These are phyloP conservation scores for Electrona antarctica DNA, from an alignment of 2,113 vertebrate genomes.

Conservation along the genomic window DNA sequence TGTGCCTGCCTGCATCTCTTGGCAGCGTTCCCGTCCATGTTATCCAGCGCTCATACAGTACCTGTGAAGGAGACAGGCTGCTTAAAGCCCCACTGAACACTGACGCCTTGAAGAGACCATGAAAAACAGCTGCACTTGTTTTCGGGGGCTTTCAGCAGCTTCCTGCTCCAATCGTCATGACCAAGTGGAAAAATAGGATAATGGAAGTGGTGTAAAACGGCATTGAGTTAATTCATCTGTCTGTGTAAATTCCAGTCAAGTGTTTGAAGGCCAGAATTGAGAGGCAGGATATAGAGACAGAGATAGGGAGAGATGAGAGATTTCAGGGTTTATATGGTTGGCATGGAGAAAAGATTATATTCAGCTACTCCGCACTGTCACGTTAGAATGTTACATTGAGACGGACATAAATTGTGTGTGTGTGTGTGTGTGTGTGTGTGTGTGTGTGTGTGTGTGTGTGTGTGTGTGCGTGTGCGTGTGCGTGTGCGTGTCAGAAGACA, in stretches of 20 bases:
- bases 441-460: slow-evolving; percentile 14
- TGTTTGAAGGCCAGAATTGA: slow-evolving; percentile 66
- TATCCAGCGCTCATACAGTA: slow-evolving; percentile 41
- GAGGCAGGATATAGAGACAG: slow-evolving; percentile 30
- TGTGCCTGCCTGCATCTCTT: slow-evolving; percentile 21
- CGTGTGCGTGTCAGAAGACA: not conserved
- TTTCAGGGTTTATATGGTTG: slow-evolving; percentile 50
- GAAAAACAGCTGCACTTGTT: slow-evolving; percentile 69
- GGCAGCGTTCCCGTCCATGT: slow-evolving; percentile 45
- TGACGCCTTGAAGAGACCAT: slow-evolving; percentile 66
- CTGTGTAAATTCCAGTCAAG: slow-evolving; percentile 69
- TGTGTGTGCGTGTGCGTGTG: slow-evolving; percentile 19
- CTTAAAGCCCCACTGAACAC: slow-evolving; percentile 58
- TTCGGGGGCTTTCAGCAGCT: slow-evolving; percentile 35
- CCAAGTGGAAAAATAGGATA: slow-evolving; percentile 76
- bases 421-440: slow-evolving; percentile 23
- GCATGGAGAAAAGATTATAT: slow-evolving; percentile 46
- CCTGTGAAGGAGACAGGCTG: slow-evolving; percentile 62
- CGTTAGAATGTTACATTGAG: slow-evolving; percentile 42
- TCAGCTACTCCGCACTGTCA: slow-evolving; percentile 52
- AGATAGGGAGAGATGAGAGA: slow-evolving; percentile 31
- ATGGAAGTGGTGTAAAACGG: slow-evolving; percentile 75
- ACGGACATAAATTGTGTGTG: slow-evolving; percentile 27
- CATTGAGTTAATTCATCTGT: slow-evolving; percentile 73
- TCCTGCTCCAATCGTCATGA: slow-evolving; percentile 70